Evolutionary conservation across 2,797 vertebrate species (phyloP), one percentile per base, ranked within the genome.

Genomic region (Neomorphus geoffroyi): DNA sequence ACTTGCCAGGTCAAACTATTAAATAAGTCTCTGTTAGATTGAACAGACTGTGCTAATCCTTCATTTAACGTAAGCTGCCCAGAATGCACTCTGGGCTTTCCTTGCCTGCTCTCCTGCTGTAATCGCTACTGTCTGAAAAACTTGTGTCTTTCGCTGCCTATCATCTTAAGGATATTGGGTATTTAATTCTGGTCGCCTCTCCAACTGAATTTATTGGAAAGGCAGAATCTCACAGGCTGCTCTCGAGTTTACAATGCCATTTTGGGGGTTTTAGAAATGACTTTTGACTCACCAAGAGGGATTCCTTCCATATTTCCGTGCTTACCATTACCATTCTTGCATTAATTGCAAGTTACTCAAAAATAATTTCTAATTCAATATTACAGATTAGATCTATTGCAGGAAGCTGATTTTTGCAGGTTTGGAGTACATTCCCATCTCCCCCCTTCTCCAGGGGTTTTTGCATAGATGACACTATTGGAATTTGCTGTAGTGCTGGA

Each of bases 21-120:
- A 92, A 91, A 93, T 89, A 92, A 94, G 61, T 64, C 50, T 67
- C 88, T 57, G 58, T 83, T 94, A 85, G 85, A 75, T 4, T 75
- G 88, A 92, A 54, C 18, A 82, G 92, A 43, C 71, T 81, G 37
- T 58, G 39, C 61, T 96, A 94, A 94, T 94, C 96, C 92, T 91
- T 58, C 80, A 57, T 77, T 90, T 79, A 89, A 86, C 57, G 87
- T 89, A 72, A 79, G 73, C 81, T 94, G 80, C 69, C 91, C 54
- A 62, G 87, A 85, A 90, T 37, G 57, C 24, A 51, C 14, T 61
- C 54, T 46, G 85, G 60, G 71, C 60, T 91, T 62, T n/a, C 79
- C 92, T 86, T 33, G 50, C 75, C 83, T 67, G 61, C 50, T 90
- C 75, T 80, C 33, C 33, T 15, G 3, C 72, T 5, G 32, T 41